Base-by-base conservation (phyloP, 2,888 invertebrate genomes). In the Patella caerulea region DNA sequence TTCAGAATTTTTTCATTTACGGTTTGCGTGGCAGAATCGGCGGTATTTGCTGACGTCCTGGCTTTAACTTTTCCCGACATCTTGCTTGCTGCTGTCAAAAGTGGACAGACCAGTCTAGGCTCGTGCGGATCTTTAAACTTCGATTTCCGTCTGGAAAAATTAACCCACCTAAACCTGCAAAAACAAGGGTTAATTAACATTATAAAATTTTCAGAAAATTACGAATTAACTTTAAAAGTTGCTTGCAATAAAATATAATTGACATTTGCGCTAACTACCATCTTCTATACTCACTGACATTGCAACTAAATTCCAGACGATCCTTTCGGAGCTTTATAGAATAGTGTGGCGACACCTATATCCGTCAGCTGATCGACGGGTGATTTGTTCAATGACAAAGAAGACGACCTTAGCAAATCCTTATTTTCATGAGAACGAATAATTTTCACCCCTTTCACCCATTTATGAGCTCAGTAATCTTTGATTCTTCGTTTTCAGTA, bases 1-100 rank as follows among this genome's bases (percentile, higher is more conserved):
- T 92, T 92, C 56, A 93, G 88, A 80, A 93, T 93, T 83, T 90
- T 90, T 83, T 93, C 93, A 87, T 93, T 93, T 52, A 92, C 87
- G 52, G 92, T 90, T 76, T 92, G 86, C 11, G 92, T 92, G 24
- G 91, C 88, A 75, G 88, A 86, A 82, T 92, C 91, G 29, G 89
- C 88, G 45, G 91, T 86, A 84, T 92, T 92, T 59, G 91, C 90
- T 73, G 90, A 87, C 77, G 86, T 85, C 84, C 89, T 86, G 82
- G 89, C 84, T 84, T 89, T 88, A 82, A 91, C 89, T 89, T 92
- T 91, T 79, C 90, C 90, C 78, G 91, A 90, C 91, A 91, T 91
- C 86, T 82, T 88, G 78, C 78, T 53, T 76, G 71, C 79, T 69
- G 77, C 82, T 87, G 86, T 87, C 87, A 86, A 45, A 84, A 82